Base-by-base conservation (phyloP, 2,797 vertebrate genomes). In the Morus bassanus region DNA sequence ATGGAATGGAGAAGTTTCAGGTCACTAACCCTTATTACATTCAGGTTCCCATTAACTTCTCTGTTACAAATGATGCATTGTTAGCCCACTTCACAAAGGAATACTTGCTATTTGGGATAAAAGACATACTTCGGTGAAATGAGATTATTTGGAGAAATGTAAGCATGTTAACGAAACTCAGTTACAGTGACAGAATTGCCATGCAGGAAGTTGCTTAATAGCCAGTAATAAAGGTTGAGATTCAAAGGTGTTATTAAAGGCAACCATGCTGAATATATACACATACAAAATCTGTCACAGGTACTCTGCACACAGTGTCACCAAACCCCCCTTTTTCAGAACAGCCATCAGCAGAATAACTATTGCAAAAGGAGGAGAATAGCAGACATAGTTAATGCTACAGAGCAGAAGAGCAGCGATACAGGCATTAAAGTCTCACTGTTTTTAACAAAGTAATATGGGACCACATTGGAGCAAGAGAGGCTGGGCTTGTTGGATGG, bases 41-140 rank as follows among this genome's bases (percentile, higher is more conserved):
- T 73, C 3, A 4, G 74, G 54, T 93, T 94, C 82, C 76, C 85
- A 91, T 88, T 96, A 96, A 80, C 53, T 96, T 60, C 80, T 78
- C 74, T 84, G 45, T 78, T 94, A 92, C 65, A 92, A 94, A 97
- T 91, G 81, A 91, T 67, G 65, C 89, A 95, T 57, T 96, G 90
- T 91, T 92, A 94, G 41, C 64, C 87, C 61, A 80, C 72, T 89
- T 85, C 68, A 85, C 85, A 95, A 82, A 95, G 91, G 50, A 91
- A 91, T 69, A 77, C 48, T 93, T 82, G 85, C 37, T 93, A 23
- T 87, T 95, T 87, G 60, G 72, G 75, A 88, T 72, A 85, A 87
- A 89, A 94, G 56, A 75, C 5, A 9, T 41, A 64, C 75, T 85
- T 88, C 51, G 56, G 56, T 56, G 73, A 68, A 94, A 85, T 53